phyloP scores from a whole-genome alignment of 1,140 invertebrate species.

The Vanessa atalanta region DNA sequence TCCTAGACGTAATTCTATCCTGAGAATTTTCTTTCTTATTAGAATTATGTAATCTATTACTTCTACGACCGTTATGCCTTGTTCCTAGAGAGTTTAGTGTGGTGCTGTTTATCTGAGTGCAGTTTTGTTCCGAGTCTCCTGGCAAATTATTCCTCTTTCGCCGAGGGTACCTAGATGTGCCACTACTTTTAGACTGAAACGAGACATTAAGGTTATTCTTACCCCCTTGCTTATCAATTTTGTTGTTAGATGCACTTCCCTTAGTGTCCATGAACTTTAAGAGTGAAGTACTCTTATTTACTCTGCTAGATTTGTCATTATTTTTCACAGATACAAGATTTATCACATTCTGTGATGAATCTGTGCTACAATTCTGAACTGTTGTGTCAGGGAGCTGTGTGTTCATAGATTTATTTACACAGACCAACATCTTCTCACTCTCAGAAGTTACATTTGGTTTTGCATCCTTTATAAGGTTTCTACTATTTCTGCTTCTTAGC shows the following conservation, averaged over 20 bases:
- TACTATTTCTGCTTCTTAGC: constrained; percentile 52
- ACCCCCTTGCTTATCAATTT: constrained; percentile 32
- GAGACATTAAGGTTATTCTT: constrained; percentile 53
- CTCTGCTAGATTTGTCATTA: constrained; percentile 47
- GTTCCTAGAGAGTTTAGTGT: constrained; percentile 30
- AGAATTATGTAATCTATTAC: constrained; percentile 45
- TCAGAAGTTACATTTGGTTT: constrained; percentile 39
- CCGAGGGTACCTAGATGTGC: constrained; percentile 65
- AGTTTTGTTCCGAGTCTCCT: constrained; percentile 24
- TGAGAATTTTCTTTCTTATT: constrained; percentile 60
- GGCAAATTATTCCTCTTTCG: constrained; percentile 47
- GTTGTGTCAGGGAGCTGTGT: constrained; percentile 41
- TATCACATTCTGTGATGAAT: constrained; percentile 68
- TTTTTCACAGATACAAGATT: constrained; percentile 62
- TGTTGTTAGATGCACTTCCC: constrained; percentile 34
- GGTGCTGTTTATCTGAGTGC: constrained; percentile 27
- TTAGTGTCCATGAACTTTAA: constrained; percentile 60
- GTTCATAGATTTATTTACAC: constrained; percentile 64
- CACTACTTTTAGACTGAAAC: constrained; percentile 59
- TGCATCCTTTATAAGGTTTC: constrained; percentile 57
- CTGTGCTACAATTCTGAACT: constrained; percentile 61
- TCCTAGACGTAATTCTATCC: constrained; percentile 51
- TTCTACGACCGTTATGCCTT: constrained; percentile 42
- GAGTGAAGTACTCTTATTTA: constrained; percentile 60
- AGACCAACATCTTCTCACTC: constrained; percentile 52